Evolutionary conservation across 2,113 vertebrate genomes (phyloP), one percentile per base, ranked within the genome.

Genomic region (Hydropotes inermis): DNA sequence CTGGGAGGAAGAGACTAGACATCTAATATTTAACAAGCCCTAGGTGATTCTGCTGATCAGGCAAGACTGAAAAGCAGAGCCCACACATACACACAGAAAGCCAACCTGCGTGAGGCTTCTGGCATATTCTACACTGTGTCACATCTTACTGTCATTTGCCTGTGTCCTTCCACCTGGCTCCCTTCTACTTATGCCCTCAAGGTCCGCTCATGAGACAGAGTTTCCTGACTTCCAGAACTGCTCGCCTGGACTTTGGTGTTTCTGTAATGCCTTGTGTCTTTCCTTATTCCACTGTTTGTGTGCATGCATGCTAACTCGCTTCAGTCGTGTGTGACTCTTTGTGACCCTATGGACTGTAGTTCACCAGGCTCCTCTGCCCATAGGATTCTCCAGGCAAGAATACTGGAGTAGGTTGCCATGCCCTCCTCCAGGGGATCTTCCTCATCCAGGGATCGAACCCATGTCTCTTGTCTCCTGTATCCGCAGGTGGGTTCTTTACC

Each of bases 251-350:
- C 23, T 28, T 91, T 70, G n/a, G n/a, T 58, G 30, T 64, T 94
- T 64, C 76, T 61, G 0, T 1, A 52, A 78, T 7, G 12, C 21
- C 28, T 9, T 1, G 1, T 30, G 50, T 15, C n/a, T 25, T 7
- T 25, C 36, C 33, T 14, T 85, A 27, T 61, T 82, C 28, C 47
- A 10, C 17, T 3, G 3, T 36, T 25, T 33, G 23, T 76, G 23
- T 76, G 39, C 12, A 43, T 76, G 23, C 70, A 4, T 76, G 11
- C 39, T 76, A 43, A 76, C 21, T 76, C 70, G 6, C 23, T 43
- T 43, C 23, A 43, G 36, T 43, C 2, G 3, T 27, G 70, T 74
- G 36, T 39, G 70, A 76, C 23, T 27, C 23, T 76, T 76, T 43
- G 70, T 43, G 70, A 27, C 39, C 70, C 70, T 7, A 27, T 4